Evolutionary conservation across 2,113 vertebrate genomes (phyloP).

Genomic region (Zosterops japonicus): DNA sequence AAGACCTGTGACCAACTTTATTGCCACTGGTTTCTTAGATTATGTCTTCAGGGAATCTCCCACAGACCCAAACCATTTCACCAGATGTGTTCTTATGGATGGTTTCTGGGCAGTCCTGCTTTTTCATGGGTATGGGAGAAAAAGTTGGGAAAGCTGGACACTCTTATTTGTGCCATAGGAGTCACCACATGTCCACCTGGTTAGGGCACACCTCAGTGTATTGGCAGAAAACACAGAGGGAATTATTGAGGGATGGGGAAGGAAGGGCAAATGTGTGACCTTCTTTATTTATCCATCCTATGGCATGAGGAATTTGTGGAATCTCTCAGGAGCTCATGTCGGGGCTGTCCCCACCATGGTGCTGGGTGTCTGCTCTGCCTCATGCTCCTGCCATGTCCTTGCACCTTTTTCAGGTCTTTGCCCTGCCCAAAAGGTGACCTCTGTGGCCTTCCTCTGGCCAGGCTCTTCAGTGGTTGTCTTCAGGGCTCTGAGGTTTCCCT

Average conservation of each 20-base stretch:
- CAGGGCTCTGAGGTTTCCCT: not conserved
- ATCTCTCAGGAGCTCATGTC: accelerated
- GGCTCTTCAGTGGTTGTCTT: not conserved
- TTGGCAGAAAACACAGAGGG: not conserved
- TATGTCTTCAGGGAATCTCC: not conserved
- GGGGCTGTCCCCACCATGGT: accelerated
- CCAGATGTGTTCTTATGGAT: accelerated
- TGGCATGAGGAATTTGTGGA: not conserved
- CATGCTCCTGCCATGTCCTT: accelerated
- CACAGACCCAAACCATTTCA: not conserved
- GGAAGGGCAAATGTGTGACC: no score
- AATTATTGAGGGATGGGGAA: not conserved
- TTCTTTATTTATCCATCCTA: not conserved
- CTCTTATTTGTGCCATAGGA: not conserved
- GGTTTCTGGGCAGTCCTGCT: not conserved
- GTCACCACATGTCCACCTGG: not conserved
- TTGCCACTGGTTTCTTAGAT: not conserved
- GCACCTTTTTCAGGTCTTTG: not conserved
- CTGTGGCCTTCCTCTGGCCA: not conserved
- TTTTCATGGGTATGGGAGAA: not conserved
- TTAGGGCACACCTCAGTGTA: not conserved
- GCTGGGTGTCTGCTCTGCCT: not conserved
- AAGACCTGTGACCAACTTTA: not conserved
- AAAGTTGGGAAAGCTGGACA: not conserved
- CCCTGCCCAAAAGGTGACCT: not conserved